Conservation (phyloP, 2,113 vertebrate species). For the Alligator sinensis region DNA sequence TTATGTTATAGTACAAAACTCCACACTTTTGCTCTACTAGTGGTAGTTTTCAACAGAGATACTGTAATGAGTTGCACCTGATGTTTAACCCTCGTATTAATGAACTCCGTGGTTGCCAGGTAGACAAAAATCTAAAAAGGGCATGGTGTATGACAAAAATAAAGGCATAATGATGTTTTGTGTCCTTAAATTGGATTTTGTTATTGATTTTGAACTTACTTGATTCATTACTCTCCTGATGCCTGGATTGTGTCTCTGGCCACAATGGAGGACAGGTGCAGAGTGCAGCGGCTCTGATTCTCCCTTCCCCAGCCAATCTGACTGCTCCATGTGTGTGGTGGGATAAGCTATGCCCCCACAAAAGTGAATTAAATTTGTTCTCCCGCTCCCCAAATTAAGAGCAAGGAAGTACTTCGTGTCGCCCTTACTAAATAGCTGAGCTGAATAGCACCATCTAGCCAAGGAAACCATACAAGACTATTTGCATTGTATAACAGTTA, state of each 20-base stretch:
- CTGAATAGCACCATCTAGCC: not conserved
- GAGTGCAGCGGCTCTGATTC: not conserved
- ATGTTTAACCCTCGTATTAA: not conserved
- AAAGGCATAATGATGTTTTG: not conserved
- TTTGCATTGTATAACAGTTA: not conserved
- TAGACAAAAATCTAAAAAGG: not conserved
- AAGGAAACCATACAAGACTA: not conserved
- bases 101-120: not conserved
- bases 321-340: not conserved
- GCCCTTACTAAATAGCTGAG: not conserved
- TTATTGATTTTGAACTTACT: not conserved
- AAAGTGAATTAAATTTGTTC: not conserved
- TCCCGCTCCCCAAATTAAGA: not conserved
- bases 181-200: not conserved
- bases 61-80: not conserved
- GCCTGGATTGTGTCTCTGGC: too few relatives aligned
- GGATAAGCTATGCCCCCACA: not conserved
- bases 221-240: not conserved
- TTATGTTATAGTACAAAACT: not conserved
- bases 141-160: not conserved
- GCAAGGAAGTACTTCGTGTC: not conserved
- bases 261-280: not conserved
- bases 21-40: not conserved
- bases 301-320: not conserved
- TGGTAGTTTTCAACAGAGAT: constrained; percentile 2